Evolutionary conservation across 2,113 vertebrate species (phyloP), one percentile per base, ranked within the genome.

Genomic region (Phycodurus eques): DNA sequence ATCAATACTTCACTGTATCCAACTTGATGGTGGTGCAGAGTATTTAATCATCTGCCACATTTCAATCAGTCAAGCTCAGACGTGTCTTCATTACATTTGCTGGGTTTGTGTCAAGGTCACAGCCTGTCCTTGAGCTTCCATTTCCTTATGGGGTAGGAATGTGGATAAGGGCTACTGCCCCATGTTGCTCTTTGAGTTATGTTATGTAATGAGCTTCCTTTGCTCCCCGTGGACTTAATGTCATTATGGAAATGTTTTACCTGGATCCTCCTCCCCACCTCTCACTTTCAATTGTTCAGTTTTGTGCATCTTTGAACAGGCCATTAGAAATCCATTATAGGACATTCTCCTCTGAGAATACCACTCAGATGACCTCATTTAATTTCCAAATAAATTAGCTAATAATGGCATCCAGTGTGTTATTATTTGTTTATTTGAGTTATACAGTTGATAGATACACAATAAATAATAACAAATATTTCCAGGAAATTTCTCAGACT

Each of bases 301-400:
- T 67, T 73, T 82, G 79, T 83, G 82, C 70, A 76, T 87, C 51
- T 67, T 77, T 66, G 67, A 86, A 78, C 75, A 74, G 78, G 75
- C 75, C 83, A 88, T 88, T 87, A 89, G 80, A 89, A 88, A 90
- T 89, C 80, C 83, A 88, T 91, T 85, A 86, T 67, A 70, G 68
- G 71, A 72, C 43, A 49, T 79, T 83, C 82, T 87, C 84, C 75
- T 76, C 59, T 10, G 80, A 83, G 81, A 82, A 79, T 22, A 49
- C 68, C 59, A 22, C 75, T 74, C 71, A 65, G 67, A 53, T 63
- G 83, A 89, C 85, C 81, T 84, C 46, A 42, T 74, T 76, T 67
- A 70, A 73, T 78, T 87, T 83, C 53, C 70, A 83, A 71, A 68
- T 57, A 85, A 68, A 14, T 56, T 57, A 71, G 85, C 80, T 80